phyloP scores from a whole-genome alignment of 2,113 vertebrate genomes.

The Pollachius pollachius region DNA sequence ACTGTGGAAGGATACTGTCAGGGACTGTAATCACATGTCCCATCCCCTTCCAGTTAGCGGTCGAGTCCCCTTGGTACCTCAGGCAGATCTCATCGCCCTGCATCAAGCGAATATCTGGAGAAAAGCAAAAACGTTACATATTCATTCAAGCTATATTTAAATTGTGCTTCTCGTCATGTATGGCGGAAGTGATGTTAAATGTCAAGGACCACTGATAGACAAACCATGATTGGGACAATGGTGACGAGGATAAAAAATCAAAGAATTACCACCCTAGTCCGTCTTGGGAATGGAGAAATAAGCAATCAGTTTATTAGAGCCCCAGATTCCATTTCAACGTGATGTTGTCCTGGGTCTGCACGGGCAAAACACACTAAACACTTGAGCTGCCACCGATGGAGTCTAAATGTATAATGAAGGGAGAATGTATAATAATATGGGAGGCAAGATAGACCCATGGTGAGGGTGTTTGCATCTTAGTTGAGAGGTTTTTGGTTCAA shows the following conservation, averaged over 20 bases:
- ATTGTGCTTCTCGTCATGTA: background rate
- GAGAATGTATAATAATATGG: no score
- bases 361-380: constrained; percentile 3
- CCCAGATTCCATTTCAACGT: constrained; percentile 99
- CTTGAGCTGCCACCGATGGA: background rate
- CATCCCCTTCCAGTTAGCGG: constrained; percentile 94
- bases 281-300: constrained; percentile 99
- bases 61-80: constrained; percentile 94
- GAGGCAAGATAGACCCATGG: no score
- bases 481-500: no score
- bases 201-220: constrained; percentile 39
- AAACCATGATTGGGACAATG: constrained; percentile 8
- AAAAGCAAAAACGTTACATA: constrained; percentile 5
- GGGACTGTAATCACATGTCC: constrained; percentile 99
- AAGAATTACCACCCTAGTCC: constrained; percentile 89
- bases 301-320: constrained; percentile 98
- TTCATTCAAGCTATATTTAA: no score
- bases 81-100: constrained; percentile 98
- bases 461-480: no score
- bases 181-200: background rate
- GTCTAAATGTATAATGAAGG: no score
- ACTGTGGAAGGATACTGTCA: constrained; percentile 97
- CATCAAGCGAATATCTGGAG: constrained; percentile 95
- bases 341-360: constrained; percentile 98
- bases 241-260: constrained; percentile 7